Evolutionary conservation across 2,797 vertebrate species (phyloP).

Genomic region (Arctocebus calabarensis): DNA sequence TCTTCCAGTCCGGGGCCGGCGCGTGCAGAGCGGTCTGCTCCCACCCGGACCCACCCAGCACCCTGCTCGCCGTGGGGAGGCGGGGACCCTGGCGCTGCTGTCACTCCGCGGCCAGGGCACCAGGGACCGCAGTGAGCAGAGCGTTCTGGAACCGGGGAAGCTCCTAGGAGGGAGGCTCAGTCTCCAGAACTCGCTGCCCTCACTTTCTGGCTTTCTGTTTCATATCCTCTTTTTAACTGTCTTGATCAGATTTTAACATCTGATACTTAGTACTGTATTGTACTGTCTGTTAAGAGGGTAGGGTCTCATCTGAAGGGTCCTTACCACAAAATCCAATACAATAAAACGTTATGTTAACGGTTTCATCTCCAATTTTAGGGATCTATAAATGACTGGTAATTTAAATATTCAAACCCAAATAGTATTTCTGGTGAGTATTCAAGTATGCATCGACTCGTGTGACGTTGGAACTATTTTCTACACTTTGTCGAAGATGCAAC

Average conservation of each 20-base stretch:
- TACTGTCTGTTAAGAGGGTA: not conserved
- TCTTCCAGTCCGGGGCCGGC: rapidly evolving
- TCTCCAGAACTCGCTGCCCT: not conserved
- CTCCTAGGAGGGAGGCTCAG: not conserved
- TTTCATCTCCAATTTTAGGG: not conserved
- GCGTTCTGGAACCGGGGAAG: not conserved
- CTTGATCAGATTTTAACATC: not conserved
- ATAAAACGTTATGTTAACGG: not conserved
- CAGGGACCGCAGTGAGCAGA: not conserved
- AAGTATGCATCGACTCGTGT: not conserved
- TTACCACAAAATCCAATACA: not conserved
- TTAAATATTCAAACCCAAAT: not conserved
- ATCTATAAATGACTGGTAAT: not conserved
- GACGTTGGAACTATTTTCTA: not conserved
- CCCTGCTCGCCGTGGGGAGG: not conserved
- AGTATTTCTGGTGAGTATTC: not conserved
- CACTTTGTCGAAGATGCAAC: not conserved
- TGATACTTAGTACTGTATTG: not conserved
- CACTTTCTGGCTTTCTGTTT: not conserved
- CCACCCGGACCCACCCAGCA: not conserved
- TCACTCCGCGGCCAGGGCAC: not conserved
- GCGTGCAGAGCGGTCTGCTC: rapidly evolving
- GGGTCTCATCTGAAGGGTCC: not conserved
- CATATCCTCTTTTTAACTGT: not conserved
- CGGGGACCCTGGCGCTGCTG: not conserved